Evolutionary conservation across 1,140 invertebrate species (phyloP).

Genomic region (Drosophila mojavensis): DNA sequence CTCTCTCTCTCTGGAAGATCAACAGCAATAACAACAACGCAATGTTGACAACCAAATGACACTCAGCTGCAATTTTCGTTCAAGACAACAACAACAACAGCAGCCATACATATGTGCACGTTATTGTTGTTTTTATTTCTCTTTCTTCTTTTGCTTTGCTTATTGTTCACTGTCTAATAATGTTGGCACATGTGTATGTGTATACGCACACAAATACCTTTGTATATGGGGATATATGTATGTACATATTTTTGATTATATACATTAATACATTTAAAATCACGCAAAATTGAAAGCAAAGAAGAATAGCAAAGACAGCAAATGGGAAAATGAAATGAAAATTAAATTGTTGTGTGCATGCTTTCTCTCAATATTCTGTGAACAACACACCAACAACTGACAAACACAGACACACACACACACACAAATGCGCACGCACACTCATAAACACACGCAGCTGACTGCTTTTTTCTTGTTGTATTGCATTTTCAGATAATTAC

Average conservation of each 20-base stretch:
- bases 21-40: constrained; percentile 35
- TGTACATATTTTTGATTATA: constrained; percentile 6
- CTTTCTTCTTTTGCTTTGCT: constrained; percentile 16
- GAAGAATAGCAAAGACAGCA: constrained; percentile 9
- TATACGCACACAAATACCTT: background rate
- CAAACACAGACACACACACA: constrained; percentile 20
- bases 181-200: constrained; percentile 19
- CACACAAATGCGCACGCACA: constrained; percentile 5
- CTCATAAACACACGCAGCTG: constrained; percentile 30
- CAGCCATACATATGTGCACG: constrained; percentile 11
- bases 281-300: background rate
- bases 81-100: constrained; percentile 27
- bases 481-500: constrained; percentile 52
- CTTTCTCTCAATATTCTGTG: constrained; percentile 37
- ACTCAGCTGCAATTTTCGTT: constrained; percentile 51
- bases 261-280: constrained; percentile 24
- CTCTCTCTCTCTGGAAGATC: constrained; percentile 56
- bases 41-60: constrained; percentile 44
- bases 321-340: constrained; percentile 42
- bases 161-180: constrained; percentile 34
- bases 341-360: constrained; percentile 25
- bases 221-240: background rate
- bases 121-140: constrained; percentile 13
- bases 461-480: constrained; percentile 33
- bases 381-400: background rate